phyloP scores from a whole-genome alignment of 2,888 invertebrate genomes.

The Aleiodes alternator region DNA sequence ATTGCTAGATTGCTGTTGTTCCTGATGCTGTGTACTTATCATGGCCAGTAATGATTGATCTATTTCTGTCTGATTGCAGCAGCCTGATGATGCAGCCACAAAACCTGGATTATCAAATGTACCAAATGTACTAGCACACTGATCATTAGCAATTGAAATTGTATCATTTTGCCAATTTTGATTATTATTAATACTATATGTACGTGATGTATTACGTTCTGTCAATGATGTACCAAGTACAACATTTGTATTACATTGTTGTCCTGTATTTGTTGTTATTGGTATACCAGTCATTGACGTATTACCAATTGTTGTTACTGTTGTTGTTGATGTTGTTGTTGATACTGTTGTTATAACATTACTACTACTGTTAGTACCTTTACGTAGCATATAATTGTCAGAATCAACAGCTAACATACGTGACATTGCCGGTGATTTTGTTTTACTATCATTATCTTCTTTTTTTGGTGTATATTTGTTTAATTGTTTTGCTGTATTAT shows the following conservation, averaged over 20 bases:
- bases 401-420: slow-evolving; percentile 70
- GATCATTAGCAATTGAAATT: slow-evolving; percentile 11
- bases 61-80: slow-evolving; percentile 24
- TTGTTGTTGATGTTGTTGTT: slow-evolving; percentile 40
- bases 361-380: slow-evolving; percentile 58
- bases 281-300: slow-evolving; percentile 37
- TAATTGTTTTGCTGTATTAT: slow-evolving; percentile 36
- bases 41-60: slow-evolving; percentile 39
- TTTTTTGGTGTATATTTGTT: slow-evolving; percentile 49
- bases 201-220: slow-evolving; percentile 1
- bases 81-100: slow-evolving; percentile 39
- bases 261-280: slow-evolving; percentile 39
- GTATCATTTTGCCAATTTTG: slow-evolving; percentile 34
- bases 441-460: slow-evolving; percentile 59
- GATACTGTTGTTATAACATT: slow-evolving; percentile 42
- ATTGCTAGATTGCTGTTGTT: slow-evolving; percentile 1
- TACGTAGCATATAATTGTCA: slow-evolving; percentile 74
- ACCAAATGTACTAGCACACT: slow-evolving; percentile 40
- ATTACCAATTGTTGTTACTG: slow-evolving; percentile 39
- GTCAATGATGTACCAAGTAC: slow-evolving; percentile 30
- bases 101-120: slow-evolving; percentile 46
- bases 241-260: slow-evolving; percentile 37
- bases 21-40: slow-evolving; percentile 10
- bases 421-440: slow-evolving; percentile 65
- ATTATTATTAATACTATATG: slow-evolving; percentile 38